A percentile compares a stretch with the other conserved stretches of the same genome.
Conservation (phyloP, 2,888 invertebrate species). For the Tineola bisselliella region DNA sequence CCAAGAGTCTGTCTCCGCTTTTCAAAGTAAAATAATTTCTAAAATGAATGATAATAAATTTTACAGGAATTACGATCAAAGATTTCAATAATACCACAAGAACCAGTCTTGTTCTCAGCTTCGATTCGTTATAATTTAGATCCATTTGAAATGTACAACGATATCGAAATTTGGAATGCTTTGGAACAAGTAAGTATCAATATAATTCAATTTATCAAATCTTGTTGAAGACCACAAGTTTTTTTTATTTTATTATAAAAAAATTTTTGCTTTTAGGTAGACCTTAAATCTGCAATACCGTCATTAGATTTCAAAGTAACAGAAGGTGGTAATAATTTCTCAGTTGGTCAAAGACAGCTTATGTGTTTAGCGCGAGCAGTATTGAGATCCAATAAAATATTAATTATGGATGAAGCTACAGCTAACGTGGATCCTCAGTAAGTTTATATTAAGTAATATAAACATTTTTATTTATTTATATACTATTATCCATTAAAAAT, state of each 20-base stretch:
- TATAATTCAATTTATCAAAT: too few relatives aligned
- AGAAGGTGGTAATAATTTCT: constrained; percentile 83
- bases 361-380: constrained; percentile 91
- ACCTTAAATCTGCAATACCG: constrained; percentile 74
- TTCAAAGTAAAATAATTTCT: too few relatives aligned
- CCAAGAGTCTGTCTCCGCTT: too few relatives aligned
- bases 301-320: constrained; percentile 75
- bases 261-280: constrained; percentile 70
- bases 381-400: constrained; percentile 81
- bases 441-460: constrained; percentile 14
- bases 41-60: too few relatives aligned
- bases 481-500: too few relatives aligned
- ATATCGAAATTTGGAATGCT: constrained; percentile 75
- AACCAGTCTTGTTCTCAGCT: constrained; percentile 79
- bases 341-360: constrained; percentile 90
- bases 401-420: constrained; percentile 93
- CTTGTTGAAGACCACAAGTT: too few relatives aligned
- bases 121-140: constrained; percentile 73
- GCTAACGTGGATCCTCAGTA: constrained; percentile 90
- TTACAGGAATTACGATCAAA: constrained; percentile 52
- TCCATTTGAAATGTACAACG: constrained; percentile 73
- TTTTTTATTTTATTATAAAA: too few relatives aligned
- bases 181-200: constrained; percentile 74
- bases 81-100: constrained; percentile 71
- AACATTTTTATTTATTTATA: too few relatives aligned